Percentiles rank a stretch among this genome's conserved stretches.
Evolutionary conservation across 2,888 invertebrate species (phyloP).

Genomic region (Ferrisia virgata): DNA sequence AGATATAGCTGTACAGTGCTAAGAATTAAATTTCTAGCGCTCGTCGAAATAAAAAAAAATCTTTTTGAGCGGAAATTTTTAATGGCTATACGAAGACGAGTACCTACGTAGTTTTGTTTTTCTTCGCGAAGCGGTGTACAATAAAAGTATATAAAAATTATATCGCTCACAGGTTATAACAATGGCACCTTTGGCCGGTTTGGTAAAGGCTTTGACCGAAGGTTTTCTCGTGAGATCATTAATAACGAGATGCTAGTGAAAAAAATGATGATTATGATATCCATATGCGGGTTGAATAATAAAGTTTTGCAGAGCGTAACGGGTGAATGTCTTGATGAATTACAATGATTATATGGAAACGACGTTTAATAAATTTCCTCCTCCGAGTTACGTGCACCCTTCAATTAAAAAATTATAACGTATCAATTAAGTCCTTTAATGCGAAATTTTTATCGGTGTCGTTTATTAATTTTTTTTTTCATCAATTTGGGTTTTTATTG

Average conservation of each 20-base stretch:
- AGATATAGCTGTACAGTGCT: background rate
- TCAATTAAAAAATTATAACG: background rate
- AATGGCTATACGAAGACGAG: background rate
- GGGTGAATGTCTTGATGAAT: background rate
- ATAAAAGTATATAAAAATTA: background rate
- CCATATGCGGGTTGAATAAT: background rate
- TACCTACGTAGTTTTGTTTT: background rate
- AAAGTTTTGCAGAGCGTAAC: background rate
- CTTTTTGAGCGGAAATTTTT: slow-evolving; percentile 1
- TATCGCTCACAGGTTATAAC: background rate
- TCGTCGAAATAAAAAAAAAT: background rate
- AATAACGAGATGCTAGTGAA: background rate
- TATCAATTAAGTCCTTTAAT: slow-evolving; percentile 2
- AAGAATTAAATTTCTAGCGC: background rate
- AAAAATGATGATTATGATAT: background rate
- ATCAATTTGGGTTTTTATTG: background rate
- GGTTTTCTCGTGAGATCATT: background rate
- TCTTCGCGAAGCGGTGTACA: background rate
- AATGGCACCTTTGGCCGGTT: background rate
- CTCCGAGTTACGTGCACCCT: background rate
- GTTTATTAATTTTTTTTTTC: background rate
- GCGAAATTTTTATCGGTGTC: background rate
- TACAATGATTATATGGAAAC: slow-evolving; percentile 1
- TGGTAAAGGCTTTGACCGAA: background rate
- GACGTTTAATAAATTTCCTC: background rate